Conservation (phyloP, 2,888 invertebrate genomes). For the Minunthozetes semirufus region DNA sequence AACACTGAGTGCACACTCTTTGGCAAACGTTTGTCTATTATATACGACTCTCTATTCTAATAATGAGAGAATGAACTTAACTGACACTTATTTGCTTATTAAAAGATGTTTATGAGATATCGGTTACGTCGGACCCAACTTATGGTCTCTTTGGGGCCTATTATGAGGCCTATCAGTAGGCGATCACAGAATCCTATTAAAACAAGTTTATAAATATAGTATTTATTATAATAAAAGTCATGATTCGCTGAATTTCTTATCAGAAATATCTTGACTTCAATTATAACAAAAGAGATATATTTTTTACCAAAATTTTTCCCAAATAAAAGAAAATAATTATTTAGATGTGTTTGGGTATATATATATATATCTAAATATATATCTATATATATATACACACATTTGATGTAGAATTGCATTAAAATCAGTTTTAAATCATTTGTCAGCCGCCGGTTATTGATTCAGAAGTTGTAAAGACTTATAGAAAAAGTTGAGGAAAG, state of each 20-base stretch:
- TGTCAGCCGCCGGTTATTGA: not conserved
- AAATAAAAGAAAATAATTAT: not conserved
- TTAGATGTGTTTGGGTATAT: not conserved
- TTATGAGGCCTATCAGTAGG: not conserved
- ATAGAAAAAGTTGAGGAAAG: not conserved
- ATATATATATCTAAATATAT: not conserved
- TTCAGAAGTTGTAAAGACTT: not conserved
- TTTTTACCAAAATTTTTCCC: not conserved
- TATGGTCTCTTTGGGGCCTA: constrained; percentile 25
- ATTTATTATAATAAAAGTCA: constrained; percentile 13
- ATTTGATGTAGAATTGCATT: too few relatives aligned
- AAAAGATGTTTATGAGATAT: constrained; percentile 18
- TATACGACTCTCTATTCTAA: not conserved
- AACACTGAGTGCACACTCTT: not conserved
- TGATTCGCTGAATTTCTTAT: not conserved
- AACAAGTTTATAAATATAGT: constrained; percentile 1
- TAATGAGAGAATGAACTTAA: not conserved
- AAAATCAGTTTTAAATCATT: not conserved
- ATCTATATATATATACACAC: too few relatives aligned
- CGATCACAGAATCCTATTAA: not conserved
- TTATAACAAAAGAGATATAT: not conserved
- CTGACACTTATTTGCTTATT: constrained; percentile 28
- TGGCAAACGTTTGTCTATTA: constrained; percentile 14
- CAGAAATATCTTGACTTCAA: not conserved
- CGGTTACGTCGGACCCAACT: not conserved